Percentiles rank a stretch among this genome's conserved stretches.
phyloP scores from a whole-genome alignment of 2,797 vertebrate genomes.

The Ctenochaetus hawaiiensis region DNA sequence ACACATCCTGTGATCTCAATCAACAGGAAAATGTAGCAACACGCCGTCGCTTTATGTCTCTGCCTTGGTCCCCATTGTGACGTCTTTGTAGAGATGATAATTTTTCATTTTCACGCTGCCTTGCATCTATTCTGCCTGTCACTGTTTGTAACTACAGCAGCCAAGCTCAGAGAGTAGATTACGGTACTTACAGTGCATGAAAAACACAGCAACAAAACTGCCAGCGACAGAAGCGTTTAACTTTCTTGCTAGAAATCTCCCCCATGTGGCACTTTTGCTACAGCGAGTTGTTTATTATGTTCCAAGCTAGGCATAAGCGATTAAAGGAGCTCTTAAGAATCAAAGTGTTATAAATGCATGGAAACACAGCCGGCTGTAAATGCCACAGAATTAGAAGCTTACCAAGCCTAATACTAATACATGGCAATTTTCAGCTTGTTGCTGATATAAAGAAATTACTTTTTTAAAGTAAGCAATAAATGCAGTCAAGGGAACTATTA shows the following conservation, averaged over 20 bases:
- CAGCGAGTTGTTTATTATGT: constrained; percentile 99
- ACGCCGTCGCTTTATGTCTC: constrained; percentile 25
- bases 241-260: constrained; percentile 95
- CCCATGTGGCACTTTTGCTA: constrained; percentile 96
- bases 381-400: constrained; percentile 97
- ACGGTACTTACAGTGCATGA: constrained; percentile 92
- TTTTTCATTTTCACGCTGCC: constrained; percentile 77
- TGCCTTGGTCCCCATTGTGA: constrained; percentile 46
- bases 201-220: constrained; percentile 94
- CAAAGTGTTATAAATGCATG: constrained; percentile 99
- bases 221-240: constrained; percentile 96
- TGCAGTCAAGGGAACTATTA: constrained; percentile 84
- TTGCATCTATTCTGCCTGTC: constrained; percentile 86
- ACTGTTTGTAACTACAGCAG: constrained; percentile 87
- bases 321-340: constrained; percentile 99
- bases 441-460: constrained; percentile 90
- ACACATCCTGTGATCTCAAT: constrained; percentile 78
- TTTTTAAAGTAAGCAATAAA: constrained; percentile 87
- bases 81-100: constrained; percentile 73
- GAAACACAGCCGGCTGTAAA: constrained; percentile 99
- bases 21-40: constrained; percentile 63
- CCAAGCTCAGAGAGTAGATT: constrained; percentile 91
- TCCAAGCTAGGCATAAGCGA: constrained; percentile 96
- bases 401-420: constrained; percentile 88
- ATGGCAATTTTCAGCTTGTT: constrained; percentile 88